These are phyloP conservation scores for Glaucomys volans DNA, from an alignment of 2,113 vertebrate genomes.

Conservation along the genomic window DNA sequence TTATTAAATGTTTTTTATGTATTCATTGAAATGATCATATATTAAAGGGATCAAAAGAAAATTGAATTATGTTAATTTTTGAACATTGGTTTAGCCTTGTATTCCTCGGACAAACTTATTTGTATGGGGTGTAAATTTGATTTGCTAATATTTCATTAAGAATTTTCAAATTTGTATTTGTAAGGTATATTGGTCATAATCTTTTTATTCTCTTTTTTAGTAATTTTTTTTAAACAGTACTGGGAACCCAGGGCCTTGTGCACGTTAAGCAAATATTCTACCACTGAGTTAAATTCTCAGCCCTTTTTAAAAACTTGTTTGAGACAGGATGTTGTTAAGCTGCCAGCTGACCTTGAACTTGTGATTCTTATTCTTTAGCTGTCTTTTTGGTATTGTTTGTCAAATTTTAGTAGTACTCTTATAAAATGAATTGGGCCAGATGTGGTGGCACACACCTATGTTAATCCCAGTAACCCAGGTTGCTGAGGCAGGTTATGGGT, in stretches of 20 bases:
- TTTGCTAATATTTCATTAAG: constrained; percentile 40
- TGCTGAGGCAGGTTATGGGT: too few species aligned
- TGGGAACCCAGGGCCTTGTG: too few species aligned
- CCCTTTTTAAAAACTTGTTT: not conserved
- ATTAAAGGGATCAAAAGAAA: constrained; percentile 1
- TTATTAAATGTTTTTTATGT: not conserved
- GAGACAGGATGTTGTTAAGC: not conserved
- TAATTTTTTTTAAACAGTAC: too few species aligned
- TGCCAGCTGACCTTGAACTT: not conserved
- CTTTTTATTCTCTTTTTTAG: not conserved
- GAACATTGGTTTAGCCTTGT: not conserved
- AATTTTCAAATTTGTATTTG: not conserved
- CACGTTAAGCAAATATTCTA: not conserved
- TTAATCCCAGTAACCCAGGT: too few species aligned
- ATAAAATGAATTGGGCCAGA: not conserved
- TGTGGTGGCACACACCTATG: too few species aligned
- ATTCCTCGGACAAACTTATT: not conserved
- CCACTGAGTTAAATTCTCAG: not conserved
- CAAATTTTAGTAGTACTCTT: not conserved
- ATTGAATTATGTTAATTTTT: not conserved
- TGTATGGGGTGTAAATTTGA: not conserved
- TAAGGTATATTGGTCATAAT: not conserved
- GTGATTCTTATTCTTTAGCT: not conserved
- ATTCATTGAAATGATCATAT: not conserved
- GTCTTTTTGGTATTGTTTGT: not conserved